These are phyloP conservation scores for Spodoptera exigua DNA, from an alignment of 2,888 invertebrate species.

Conservation along the genomic window DNA sequence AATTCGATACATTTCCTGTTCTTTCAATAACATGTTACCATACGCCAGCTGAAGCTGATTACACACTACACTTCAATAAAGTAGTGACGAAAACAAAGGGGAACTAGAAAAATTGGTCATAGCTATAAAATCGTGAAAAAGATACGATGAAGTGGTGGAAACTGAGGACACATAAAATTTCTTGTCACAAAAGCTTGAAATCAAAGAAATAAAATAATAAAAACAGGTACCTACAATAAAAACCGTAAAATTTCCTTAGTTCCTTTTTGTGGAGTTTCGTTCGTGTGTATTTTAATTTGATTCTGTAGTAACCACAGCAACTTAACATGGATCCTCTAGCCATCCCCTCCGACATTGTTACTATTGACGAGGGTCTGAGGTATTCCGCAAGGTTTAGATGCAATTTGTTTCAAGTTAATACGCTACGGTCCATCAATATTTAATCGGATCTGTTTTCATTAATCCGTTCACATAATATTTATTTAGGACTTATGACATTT, in stretches of 20 bases:
- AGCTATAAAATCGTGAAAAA: conserved; percentile 57
- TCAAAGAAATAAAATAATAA: conserved; percentile 36
- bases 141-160: conserved; percentile 44
- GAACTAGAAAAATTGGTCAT: conserved; percentile 43
- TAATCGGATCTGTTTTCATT: conserved; percentile 57
- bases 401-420: conserved; percentile 64
- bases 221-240: no score
- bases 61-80: conserved; percentile 44
- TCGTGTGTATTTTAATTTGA: conserved; percentile 48
- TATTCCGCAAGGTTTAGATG: conserved; percentile 63
- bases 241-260: conserved; percentile 16
- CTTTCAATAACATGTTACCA: conserved; percentile 58
- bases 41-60: conserved; percentile 51
- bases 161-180: conserved; percentile 27
- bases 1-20: conserved; percentile 58
- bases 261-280: conserved; percentile 20
- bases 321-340: conserved; percentile 63
- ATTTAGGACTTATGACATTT: conserved; percentile 20
- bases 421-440: conserved; percentile 59
- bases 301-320: conserved; percentile 65
- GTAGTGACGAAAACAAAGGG: conserved; percentile 49
- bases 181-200: conserved; percentile 19
- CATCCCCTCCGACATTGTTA: conserved; percentile 61
- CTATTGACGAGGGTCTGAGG: conserved; percentile 70
- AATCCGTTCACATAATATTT: conserved; percentile 45